Percentiles rank a stretch among this genome's conserved stretches.
Evolutionary conservation across 2,113 vertebrate genomes (phyloP).

Genomic region (Noctilio leporinus): DNA sequence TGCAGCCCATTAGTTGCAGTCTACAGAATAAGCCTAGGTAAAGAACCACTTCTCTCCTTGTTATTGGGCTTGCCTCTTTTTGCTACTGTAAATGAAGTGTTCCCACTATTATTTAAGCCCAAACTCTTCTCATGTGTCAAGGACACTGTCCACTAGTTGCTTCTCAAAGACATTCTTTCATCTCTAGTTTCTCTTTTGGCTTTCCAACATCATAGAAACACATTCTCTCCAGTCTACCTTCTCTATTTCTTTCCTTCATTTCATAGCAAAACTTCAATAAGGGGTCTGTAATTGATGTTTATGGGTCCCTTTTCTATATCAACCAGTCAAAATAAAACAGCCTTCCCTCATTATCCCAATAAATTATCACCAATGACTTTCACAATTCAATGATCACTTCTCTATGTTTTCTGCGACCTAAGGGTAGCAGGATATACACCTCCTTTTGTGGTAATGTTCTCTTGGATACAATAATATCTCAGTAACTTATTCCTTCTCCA

Average conservation of each 20-base stretch:
- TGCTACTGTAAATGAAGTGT: neutral
- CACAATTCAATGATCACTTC: neutral
- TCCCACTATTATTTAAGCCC: neutral
- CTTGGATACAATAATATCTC: neutral
- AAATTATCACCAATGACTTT: neutral
- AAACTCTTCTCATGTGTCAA: neutral
- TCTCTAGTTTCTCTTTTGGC: neutral
- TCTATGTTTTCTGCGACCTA: neutral
- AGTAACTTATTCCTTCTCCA: neutral
- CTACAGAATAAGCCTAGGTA: accelerated
- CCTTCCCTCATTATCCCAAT: neutral
- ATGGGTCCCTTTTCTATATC: neutral
- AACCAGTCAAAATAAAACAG: neutral
- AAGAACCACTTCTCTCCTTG: neutral
- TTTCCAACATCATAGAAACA: neutral
- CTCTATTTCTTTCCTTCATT: neutral
- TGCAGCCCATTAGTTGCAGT: neutral
- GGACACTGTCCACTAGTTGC: neutral
- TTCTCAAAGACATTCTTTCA: neutral
- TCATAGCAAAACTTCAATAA: neutral
- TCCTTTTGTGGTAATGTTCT: neutral
- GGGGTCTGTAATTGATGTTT: neutral
- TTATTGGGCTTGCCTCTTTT: neutral
- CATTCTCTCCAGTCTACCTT: neutral
- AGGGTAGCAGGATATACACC: accelerated